Evolutionary conservation across 53 echinoderm and acorn worm genomes (phyloP).

Genomic region (Luidia sarsii): DNA sequence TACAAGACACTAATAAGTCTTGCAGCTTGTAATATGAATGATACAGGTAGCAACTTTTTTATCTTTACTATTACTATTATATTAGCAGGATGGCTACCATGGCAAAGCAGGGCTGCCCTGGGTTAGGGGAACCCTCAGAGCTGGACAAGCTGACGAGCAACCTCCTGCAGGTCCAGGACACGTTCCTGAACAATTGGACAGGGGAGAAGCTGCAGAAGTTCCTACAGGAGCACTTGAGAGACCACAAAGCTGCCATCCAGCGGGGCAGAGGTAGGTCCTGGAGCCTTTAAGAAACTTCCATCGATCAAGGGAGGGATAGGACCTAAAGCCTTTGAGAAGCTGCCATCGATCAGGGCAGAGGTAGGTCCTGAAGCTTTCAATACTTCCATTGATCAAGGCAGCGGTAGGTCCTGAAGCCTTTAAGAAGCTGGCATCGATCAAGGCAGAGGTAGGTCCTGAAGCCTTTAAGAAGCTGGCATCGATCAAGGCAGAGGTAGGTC

Average conservation of each 20-base stretch:
- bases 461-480: no score
- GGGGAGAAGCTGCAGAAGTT: constrained; percentile 64
- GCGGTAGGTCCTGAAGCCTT: no score
- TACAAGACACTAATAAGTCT: no score
- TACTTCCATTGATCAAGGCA: no score
- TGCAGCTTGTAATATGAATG: background rate
- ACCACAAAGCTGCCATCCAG: constrained; percentile 60
- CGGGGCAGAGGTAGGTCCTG: constrained; percentile 67
- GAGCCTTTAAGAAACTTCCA: no score
- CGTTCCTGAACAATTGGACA: constrained; percentile 81
- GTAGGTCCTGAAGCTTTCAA: no score
- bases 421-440: no score
- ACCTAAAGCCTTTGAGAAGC: no score
- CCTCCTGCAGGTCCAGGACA: constrained; percentile 79
- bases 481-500: no score
- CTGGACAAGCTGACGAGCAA: constrained; percentile 67
- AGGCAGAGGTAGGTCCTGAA: no score
- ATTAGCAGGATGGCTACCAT: background rate
- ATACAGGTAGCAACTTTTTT: background rate
- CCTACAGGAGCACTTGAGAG: constrained; percentile 56
- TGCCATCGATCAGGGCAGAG: no score
- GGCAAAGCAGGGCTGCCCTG: constrained; percentile 23
- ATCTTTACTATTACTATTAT: background rate
- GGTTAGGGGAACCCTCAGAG: constrained; percentile 34
- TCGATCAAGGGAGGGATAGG: no score